Evolutionary conservation across 2,888 invertebrate species (phyloP), one percentile per base, ranked within the genome.

Genomic region (Sesamia inferens): DNA sequence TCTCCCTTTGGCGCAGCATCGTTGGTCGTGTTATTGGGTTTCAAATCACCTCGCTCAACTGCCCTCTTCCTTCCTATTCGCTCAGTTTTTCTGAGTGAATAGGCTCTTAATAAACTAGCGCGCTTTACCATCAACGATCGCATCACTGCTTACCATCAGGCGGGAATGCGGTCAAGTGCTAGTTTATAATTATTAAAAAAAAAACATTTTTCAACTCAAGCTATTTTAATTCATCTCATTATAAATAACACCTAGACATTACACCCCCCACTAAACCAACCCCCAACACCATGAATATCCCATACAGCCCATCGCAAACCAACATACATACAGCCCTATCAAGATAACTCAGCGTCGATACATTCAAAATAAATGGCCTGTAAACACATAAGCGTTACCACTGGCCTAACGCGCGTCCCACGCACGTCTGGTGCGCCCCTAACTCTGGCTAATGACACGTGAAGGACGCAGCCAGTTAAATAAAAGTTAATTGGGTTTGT

Each of bases 401-500:
- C 79, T 75, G 83, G 58, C 68, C 72, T 67, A 70, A 73, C 63
- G 75, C 73, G 62, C 74, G 71, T 54, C 47, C 16, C 78, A 76
- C 77, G 65, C 85, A 74, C 75, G 76, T 72, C 76, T 79, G 72
- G 31, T 59, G 72, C 61, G 57, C 51, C 68, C 68, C 66, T 80
- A 63, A 72, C 77, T 69, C 59, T 22, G 5, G 31, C 69, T 70
- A 80, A 80, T 80, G 82, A 78, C 24, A 44, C 78, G 82, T 76
- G 78, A 80, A 80, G 68, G 77, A 48, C 76, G 47, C 16, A 48
- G 54, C 39, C 71, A 71, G 74, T 78, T 76, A 74, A 65, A 85
- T 85, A 78, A 85, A 85, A 84, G 69, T 74, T 85, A 83, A 84
- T 80, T 80, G 71, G 42, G 47, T 63, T 65, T 68, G 76, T 78